Percentiles rank a stretch among this genome's conserved stretches.
These are phyloP conservation scores for Ictalurus furcatus DNA, from an alignment of 2,113 vertebrate species.

Conservation along the genomic window DNA sequence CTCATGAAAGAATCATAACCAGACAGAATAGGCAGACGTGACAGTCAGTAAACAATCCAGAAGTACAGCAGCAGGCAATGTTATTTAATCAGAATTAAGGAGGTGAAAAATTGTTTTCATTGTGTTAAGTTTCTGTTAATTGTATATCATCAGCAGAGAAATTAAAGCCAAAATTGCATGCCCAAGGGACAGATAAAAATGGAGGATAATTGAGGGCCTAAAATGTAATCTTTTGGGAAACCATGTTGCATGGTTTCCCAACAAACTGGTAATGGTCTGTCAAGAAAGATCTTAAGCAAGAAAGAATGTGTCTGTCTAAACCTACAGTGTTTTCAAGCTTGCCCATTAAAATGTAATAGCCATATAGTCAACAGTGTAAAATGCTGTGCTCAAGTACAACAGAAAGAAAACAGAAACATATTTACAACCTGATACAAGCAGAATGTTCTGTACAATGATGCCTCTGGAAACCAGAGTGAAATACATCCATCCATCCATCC, in stretches of 20 bases:
- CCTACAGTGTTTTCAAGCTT: background rate
- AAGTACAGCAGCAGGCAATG: background rate
- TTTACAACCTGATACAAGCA: background rate
- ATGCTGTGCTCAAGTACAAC: background rate
- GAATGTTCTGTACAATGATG: background rate
- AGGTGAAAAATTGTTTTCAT: background rate
- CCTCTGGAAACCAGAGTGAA: background rate
- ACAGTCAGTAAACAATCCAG: background rate
- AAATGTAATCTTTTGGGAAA: background rate
- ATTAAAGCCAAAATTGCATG: background rate
- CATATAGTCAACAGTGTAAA: background rate
- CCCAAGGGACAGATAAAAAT: background rate
- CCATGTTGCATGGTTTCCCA: background rate
- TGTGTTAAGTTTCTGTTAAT: constrained; percentile 6
- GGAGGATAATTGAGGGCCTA: background rate
- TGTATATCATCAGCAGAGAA: background rate
- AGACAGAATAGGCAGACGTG: background rate
- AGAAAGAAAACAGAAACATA: background rate
- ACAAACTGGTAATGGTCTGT: background rate
- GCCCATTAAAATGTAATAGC: background rate
- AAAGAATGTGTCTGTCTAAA: background rate
- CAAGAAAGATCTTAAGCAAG: background rate
- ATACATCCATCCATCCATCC: background rate
- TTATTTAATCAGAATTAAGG: background rate
- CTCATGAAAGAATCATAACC: background rate